Evolutionary conservation across 2,888 invertebrate genomes (phyloP), one percentile per base, ranked within the genome.

Genomic region (Dendrolimus pini): DNA sequence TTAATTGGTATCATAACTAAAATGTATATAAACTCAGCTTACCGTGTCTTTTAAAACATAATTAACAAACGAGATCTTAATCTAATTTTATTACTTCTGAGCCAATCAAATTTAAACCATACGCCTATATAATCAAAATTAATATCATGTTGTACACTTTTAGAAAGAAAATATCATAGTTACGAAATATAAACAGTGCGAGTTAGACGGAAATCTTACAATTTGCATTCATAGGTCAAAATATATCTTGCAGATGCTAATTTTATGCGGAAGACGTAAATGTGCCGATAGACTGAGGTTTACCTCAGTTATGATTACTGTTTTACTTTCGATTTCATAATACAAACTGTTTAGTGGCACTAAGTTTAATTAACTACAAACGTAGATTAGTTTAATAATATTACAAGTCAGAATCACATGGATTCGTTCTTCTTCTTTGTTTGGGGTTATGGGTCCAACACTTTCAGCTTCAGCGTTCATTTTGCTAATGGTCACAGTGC

Each of bases 151-250:
- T 30, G 30, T 30, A 30, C 6, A 30, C 30, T 30, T 6, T 42
- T 56, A 41, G 56, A 58, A 47, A 47, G 47, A 47, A 47, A 47
- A 47, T 47, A 9, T 63, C 61, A 30, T 30, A 61, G 67, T 69
- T 67, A 69, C 62, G 30, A 30, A 64, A 65, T 61, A 69, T 74
- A 76, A 72, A 76, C 74, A 69, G 69, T 72, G 63, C 61, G 70
- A 47, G 47, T 47, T 47, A 70, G 61, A 62, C 76, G 74, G 78
- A 80, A 80, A 74, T 72, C 71, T 71, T 72, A 74, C 70, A 67
- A 78, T 78, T 78, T 75, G 73, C 73, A 78, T 77, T 74, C 68
- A 61, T 69, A 69, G 67, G 70, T 69, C 72, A 74, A 70, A 78
- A 74, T 75, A 73, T 72, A 72, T 69, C 67, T 66, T 62, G 63